These are phyloP conservation scores for Cephus nigrinus DNA, from an alignment of 2,888 invertebrate species.

Conservation along the genomic window DNA sequence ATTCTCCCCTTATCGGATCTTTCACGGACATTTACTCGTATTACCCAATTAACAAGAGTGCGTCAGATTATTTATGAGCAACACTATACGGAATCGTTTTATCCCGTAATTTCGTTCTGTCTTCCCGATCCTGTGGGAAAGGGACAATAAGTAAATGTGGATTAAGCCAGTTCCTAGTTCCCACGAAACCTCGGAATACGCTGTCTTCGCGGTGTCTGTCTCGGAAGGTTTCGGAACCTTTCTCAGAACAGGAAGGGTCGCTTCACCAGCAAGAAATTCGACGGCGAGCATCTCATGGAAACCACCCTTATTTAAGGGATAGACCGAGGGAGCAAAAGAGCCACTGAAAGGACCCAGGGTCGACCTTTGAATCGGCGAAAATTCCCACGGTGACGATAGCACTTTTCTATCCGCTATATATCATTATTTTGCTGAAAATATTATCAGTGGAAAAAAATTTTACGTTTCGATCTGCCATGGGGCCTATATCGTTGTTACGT, in stretches of 20 bases:
- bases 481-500: no score
- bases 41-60: neutral
- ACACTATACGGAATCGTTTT: neutral
- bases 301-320: no score
- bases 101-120: no score
- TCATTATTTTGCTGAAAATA: no score
- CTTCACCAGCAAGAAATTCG: neutral
- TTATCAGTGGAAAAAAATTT: no score
- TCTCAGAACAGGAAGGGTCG: neutral
- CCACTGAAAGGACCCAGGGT: no score
- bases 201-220: neutral
- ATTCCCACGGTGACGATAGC: no score
- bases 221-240: neutral
- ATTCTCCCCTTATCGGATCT: neutral
- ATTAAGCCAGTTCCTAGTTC: constrained; percentile 22
- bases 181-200: neutral
- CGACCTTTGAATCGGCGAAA: no score
- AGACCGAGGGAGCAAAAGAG: no score
- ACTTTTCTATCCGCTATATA: no score
- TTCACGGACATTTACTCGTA: neutral
- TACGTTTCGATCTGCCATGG: no score
- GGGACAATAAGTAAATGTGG: constrained; percentile 27
- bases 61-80: neutral
- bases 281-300: neutral
- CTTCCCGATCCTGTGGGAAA: neutral